Conservation (phyloP, 1,140 invertebrate genomes). For the Antheraea mylitta region DNA sequence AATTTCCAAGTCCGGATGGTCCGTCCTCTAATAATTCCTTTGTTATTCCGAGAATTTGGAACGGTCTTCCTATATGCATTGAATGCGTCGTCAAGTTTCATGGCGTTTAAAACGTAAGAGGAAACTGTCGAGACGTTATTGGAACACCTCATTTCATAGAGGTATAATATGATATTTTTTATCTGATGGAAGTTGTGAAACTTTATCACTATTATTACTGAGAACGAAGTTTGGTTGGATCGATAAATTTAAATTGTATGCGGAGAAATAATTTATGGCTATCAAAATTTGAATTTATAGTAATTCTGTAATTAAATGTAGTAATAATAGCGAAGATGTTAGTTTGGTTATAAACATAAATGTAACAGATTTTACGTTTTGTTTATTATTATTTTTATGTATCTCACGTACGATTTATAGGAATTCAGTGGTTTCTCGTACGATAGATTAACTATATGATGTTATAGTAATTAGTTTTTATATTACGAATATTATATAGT, state of each 20-base stretch:
- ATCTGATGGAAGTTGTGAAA: slow-evolving; percentile 2
- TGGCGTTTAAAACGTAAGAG: slow-evolving; percentile 2
- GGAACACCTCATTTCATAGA: background rate
- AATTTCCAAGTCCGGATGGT: background rate
- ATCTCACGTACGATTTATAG: too few species aligned
- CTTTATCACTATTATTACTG: background rate
- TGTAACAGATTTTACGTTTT: too few species aligned
- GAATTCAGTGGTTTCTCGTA: too few species aligned
- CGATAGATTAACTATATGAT: too few species aligned
- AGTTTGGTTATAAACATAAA: background rate
- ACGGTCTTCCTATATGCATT: background rate
- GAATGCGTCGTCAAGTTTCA: background rate
- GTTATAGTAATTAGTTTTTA: too few species aligned
- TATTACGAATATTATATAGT: too few species aligned
- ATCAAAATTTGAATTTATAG: background rate
- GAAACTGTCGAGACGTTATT: background rate
- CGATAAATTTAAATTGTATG: background rate
- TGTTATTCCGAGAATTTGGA: background rate
- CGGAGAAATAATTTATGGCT: background rate
- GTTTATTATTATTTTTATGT: too few species aligned
- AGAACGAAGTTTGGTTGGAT: background rate
- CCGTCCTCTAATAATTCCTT: background rate
- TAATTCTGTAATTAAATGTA: background rate
- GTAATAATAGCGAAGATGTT: background rate
- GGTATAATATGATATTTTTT: background rate